Evolutionary conservation across 2,888 invertebrate species (phyloP).

Genomic region (Mimachlamys varia): DNA sequence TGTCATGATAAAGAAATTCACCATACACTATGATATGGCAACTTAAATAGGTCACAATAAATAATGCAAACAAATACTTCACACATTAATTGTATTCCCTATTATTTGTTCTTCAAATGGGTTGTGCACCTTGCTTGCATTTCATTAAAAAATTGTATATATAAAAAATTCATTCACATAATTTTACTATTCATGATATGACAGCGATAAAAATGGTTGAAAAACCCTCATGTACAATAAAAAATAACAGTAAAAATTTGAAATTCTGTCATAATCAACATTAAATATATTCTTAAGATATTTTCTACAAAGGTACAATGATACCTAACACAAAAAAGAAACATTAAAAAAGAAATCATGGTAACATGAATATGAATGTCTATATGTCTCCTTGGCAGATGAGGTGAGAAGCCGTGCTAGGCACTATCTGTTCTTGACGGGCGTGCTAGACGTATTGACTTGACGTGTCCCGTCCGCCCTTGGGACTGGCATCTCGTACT

Average conservation of each 20-base stretch:
- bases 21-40: constrained; percentile 21
- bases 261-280: constrained; percentile 27
- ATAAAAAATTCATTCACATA: constrained; percentile 36
- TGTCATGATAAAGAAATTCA: background rate
- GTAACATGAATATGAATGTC: background rate
- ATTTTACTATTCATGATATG: constrained; percentile 15
- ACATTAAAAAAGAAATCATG: background rate
- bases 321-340: constrained; percentile 24
- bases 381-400: constrained; percentile 7
- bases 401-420: constrained; percentile 32
- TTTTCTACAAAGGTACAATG: constrained; percentile 31
- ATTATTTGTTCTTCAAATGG: background rate
- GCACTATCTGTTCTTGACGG: constrained; percentile 50
- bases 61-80: background rate
- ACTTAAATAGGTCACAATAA: constrained; percentile 10
- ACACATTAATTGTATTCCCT: constrained; percentile 8
- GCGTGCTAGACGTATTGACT: constrained; percentile 32
- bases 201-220: constrained; percentile 12
- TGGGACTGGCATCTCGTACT: constrained; percentile 77
- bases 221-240: constrained; percentile 34
- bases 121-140: constrained; percentile 34
- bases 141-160: constrained; percentile 25
- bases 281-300: background rate
- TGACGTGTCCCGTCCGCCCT: background rate
- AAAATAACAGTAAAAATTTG: constrained; percentile 32